These are phyloP conservation scores for Neostethus bicornis DNA, from an alignment of 2,797 vertebrate genomes.

Conservation along the genomic window DNA sequence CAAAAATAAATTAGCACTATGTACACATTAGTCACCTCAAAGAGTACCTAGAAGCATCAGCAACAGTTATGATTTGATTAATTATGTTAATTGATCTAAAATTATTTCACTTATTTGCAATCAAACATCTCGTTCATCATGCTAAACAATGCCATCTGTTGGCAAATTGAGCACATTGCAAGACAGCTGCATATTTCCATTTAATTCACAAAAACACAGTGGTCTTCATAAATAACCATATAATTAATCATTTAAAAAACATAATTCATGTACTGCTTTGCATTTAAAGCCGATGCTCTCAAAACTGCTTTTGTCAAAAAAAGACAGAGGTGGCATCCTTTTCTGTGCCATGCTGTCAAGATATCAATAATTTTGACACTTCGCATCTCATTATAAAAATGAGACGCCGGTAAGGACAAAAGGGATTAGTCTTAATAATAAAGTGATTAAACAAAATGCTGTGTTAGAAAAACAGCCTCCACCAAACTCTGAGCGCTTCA, in stretches of 20 bases:
- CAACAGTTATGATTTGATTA: slow-evolving; percentile 11
- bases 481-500: slow-evolving; percentile 51
- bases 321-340: background rate
- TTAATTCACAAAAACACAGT: background rate
- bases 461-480: slow-evolving; percentile 64
- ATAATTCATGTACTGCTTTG: background rate
- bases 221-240: slow-evolving; percentile 8
- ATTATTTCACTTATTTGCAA: slow-evolving; percentile 13
- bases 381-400: slow-evolving; percentile 11
- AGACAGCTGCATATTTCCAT: slow-evolving; percentile 2
- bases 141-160: slow-evolving; percentile 49
- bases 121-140: slow-evolving; percentile 25
- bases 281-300: background rate
- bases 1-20: slow-evolving; percentile 6
- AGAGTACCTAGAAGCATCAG: background rate
- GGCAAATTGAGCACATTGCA: slow-evolving; percentile 35
- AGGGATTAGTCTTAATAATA: slow-evolving; percentile 27
- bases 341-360: slow-evolving; percentile 1
- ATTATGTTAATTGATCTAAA: background rate
- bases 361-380: slow-evolving; percentile 7
- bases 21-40: background rate
- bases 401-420: slow-evolving; percentile 20
- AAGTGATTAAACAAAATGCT: slow-evolving; percentile 36
- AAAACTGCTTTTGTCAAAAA: background rate
- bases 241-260: background rate